Base-by-base conservation (phyloP, 2,888 invertebrate species). In the Macrosiphum euphorbiae region DNA sequence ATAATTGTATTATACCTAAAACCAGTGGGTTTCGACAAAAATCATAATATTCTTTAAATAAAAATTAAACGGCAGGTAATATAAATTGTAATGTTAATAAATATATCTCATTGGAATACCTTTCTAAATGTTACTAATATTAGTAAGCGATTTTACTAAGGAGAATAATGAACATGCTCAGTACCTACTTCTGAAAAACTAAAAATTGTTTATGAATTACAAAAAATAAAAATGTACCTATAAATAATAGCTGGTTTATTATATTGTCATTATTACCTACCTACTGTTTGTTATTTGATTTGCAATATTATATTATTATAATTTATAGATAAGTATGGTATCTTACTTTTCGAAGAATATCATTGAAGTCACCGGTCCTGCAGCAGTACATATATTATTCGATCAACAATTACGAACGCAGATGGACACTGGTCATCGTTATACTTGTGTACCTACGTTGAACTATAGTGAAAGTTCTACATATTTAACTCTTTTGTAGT, bases 391-490 rank as follows among this genome's bases (percentile, higher is more conserved):
- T 47, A 85, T 4, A 26, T 4, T 50, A 35, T 58, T 52, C 44
- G 1, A 47, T 58, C 58, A 85, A 47, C 26, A 47, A 24, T 50
- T 35, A 35, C 87, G 35, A 61, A 87, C 16, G 8, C 47, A 50
- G 50, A 92, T 61, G 87, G 50, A 87, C 61, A 92, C 26, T 61
- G 47, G 58, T n/a, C 58, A 86, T 35, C 47, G 13, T 91, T n/a
- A 47, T 61, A 86, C 28, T 85, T 28, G 55, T 85, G 55, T 85
- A 58, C 91, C 55, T 85, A 58, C 91, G 85, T 85, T 85, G 91
- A 58, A 91, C 41, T 91, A 44, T 44, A 50, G 92, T 67, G 92
- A 92, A 92, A 92, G 92, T 92, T 92, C 50, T 92, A 92, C 84
- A 88, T 84, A n/a, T 92, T 78, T 16, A 78, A 86, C 52, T n/a